Base-by-base conservation (phyloP, 2,888 invertebrate species). In the Ptychoptera contaminata region DNA sequence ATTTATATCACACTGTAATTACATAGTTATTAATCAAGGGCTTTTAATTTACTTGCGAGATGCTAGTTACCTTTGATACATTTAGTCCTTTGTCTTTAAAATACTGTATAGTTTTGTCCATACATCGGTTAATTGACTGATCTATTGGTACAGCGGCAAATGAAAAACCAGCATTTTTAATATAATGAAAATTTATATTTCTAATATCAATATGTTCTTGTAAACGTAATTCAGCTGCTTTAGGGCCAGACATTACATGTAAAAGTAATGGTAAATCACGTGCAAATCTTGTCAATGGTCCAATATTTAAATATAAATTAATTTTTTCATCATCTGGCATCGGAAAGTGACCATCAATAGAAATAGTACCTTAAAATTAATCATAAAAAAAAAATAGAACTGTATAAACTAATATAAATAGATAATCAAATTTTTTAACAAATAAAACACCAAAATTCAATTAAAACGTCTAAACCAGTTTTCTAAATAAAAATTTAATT, bases 221-320 rank as follows among this genome's bases (percentile, higher is more conserved):
- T 1, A 80, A 58, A 2, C 65, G 58, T 39, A 81, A 56, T 32
- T 60, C 54, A 1, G 48, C 45, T 4, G 58, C 58, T 40, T 64
- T 65, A 6, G 63, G 61, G 0, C 71, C 74, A 0, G 73, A 71
- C 68, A 85, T 69, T 2, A 80, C 63, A 53, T 70, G 69, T 52
- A 83, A 59, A 47, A 84, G 65, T 1, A 82, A 68, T 1, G 69
- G 61, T 16, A 94, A 67, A 67, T 93, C 93, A 16, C 71, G 73
- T 0, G 82, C 81, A 55, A 76, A 79, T n/a, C 90, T 72, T 23
- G 80, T 70, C 68, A 93, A 74, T 1, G 92, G 92, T 0, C 82
- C 82, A 34, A 78, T 55, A 0, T 71, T 69, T 16, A 81, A 59
- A 56, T 69, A 73, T 41, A 67, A 61, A 0, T 59, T 51, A 55